Conservation (phyloP, 2,797 vertebrate species). For the Neoniphon sammara region DNA sequence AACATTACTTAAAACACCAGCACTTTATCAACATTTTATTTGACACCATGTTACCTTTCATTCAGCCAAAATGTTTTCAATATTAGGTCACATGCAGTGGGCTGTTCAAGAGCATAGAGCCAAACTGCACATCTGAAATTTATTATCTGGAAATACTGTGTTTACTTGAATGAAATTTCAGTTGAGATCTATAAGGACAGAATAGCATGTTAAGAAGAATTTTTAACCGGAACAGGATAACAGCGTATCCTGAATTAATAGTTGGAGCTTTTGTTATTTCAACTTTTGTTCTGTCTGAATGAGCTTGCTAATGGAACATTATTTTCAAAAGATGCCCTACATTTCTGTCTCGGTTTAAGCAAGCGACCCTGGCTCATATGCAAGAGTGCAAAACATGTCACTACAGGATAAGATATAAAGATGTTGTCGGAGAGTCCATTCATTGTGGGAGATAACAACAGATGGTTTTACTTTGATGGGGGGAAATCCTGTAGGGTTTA, state of each 20-base stretch:
- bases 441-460: constrained; percentile 60
- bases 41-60: constrained; percentile 61
- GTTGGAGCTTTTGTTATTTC: constrained; percentile 6
- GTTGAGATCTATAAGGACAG: constrained; percentile 61
- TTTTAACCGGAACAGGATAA: constrained; percentile 35
- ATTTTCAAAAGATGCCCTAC: constrained; percentile 32
- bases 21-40: constrained; percentile 62
- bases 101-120: constrained; percentile 56
- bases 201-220: constrained; percentile 28
- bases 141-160: constrained; percentile 65
- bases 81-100: constrained; percentile 70
- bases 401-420: constrained; percentile 34
- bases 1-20: background rate
- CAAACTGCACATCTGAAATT: constrained; percentile 73
- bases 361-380: constrained; percentile 26
- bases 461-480: constrained; percentile 70
- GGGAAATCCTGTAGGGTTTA: constrained; percentile 72
- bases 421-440: constrained; percentile 55
- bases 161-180: constrained; percentile 66
- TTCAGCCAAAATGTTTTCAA: constrained; percentile 67
- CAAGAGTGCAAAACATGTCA: constrained; percentile 55
- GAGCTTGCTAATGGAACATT: constrained; percentile 5
- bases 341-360: constrained; percentile 22
- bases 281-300: constrained; percentile 1
- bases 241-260: constrained; percentile 4